Percentiles rank a stretch among this genome's conserved stretches.
These are phyloP conservation scores for Marmota monax DNA, from an alignment of 2,113 vertebrate species.

Conservation along the genomic window DNA sequence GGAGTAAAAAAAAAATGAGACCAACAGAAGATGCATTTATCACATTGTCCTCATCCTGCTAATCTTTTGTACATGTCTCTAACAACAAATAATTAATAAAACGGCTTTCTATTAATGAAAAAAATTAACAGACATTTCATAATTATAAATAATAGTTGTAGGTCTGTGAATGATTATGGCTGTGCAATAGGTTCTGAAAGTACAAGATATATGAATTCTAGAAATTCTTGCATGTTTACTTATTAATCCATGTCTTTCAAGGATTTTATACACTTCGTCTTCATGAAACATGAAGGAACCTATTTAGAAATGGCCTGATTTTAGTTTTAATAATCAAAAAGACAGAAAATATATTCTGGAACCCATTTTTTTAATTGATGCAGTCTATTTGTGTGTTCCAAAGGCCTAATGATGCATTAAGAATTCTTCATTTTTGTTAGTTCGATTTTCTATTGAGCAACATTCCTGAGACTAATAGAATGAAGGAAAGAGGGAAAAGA, in stretches of 20 bases:
- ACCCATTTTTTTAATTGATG: slow-evolving; percentile 43
- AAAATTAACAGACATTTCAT: slow-evolving; percentile 15
- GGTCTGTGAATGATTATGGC: not conserved
- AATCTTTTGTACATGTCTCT: not conserved
- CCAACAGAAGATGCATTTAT: not conserved
- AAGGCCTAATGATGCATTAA: slow-evolving; percentile 66
- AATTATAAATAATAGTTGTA: not conserved
- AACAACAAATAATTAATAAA: slow-evolving; percentile 26
- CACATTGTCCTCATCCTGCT: not conserved
- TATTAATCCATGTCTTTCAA: slow-evolving; percentile 3
- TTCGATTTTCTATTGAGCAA: slow-evolving; percentile 70
- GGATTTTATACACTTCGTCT: not conserved
- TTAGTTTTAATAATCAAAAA: slow-evolving; percentile 56
- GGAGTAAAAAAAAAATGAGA: slow-evolving; percentile 36
- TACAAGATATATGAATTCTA: not conserved
- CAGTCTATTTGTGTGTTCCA: slow-evolving; percentile 18
- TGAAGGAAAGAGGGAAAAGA: slow-evolving; percentile 8
- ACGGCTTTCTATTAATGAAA: slow-evolving; percentile 20
- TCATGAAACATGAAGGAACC: not conserved
- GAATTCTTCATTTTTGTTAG: slow-evolving; percentile 67
- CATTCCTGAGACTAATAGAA: slow-evolving; percentile 54
- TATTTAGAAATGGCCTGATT: not conserved
- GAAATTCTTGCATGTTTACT: slow-evolving; percentile 4
- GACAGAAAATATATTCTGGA: slow-evolving; percentile 41
- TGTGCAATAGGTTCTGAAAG: not conserved